phyloP scores from a whole-genome alignment of 2,888 invertebrate species.

The Galerucella pusilla region DNA sequence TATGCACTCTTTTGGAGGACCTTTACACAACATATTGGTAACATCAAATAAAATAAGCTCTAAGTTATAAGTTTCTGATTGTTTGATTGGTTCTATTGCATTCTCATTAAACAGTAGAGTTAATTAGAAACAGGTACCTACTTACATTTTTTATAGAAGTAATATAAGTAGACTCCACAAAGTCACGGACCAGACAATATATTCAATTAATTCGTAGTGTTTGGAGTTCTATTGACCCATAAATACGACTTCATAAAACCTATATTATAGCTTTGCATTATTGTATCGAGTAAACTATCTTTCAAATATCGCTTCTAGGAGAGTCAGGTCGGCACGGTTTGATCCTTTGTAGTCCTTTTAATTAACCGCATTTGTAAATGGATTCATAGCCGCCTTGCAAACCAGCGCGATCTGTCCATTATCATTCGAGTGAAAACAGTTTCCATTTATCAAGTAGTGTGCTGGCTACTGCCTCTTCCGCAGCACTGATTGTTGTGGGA shows the following conservation, averaged over 20 bases:
- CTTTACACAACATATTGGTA: too few relatives aligned
- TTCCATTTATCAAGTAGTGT: slow-evolving; percentile 48
- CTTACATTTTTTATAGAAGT: too few relatives aligned
- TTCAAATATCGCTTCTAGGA: slow-evolving; percentile 5
- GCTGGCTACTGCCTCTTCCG: slow-evolving; percentile 29
- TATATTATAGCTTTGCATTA: not conserved
- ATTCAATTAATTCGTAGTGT: not conserved
- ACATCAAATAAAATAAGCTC: too few relatives aligned
- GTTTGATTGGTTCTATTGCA: too few relatives aligned
- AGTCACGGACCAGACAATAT: too few relatives aligned
- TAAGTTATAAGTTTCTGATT: too few relatives aligned
- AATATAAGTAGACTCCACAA: too few relatives aligned
- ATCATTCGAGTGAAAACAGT: slow-evolving; percentile 47
- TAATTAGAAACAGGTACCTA: too few relatives aligned
- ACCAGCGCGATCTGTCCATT: slow-evolving; percentile 49
- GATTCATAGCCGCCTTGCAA: slow-evolving; percentile 48
- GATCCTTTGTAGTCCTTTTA: slow-evolving; percentile 50
- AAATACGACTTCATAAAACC: not conserved
- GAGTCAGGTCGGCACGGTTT: slow-evolving; percentile 36
- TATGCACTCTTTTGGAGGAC: too few relatives aligned
- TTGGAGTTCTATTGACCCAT: not conserved
- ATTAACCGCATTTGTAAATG: slow-evolving; percentile 56
- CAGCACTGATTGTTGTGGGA: slow-evolving; percentile 43
- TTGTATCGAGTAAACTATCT: slow-evolving; percentile 1
- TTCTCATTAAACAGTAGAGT: too few relatives aligned